phyloP scores from a whole-genome alignment of 2,888 invertebrate genomes.

The Tipula unca region DNA sequence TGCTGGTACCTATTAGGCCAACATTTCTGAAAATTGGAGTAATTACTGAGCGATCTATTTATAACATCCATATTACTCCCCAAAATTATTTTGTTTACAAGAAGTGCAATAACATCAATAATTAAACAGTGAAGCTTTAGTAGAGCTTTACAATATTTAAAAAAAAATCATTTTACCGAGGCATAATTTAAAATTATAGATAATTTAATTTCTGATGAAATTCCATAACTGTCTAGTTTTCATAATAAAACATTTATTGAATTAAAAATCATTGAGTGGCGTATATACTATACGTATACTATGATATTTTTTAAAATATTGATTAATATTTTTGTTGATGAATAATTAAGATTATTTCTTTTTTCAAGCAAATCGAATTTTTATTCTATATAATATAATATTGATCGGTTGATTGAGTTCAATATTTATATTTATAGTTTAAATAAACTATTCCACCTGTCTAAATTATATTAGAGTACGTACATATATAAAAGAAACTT shows the following conservation, averaged over 20 bases:
- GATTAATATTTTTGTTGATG: background rate
- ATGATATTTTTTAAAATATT: background rate
- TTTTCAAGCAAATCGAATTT: background rate
- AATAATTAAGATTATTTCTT: background rate
- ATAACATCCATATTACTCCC: too few relatives aligned
- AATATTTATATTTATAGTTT: background rate
- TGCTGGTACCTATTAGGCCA: too few relatives aligned
- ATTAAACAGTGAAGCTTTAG: background rate
- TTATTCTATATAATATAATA: background rate
- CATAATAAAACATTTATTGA: background rate
- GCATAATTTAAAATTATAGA: too few relatives aligned
- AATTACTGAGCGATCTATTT: too few relatives aligned
- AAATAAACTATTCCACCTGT: background rate
- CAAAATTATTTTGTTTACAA: too few relatives aligned
- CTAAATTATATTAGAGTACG: background rate
- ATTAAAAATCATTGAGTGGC: background rate
- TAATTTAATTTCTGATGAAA: background rate
- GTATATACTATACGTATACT: background rate
- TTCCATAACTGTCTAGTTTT: background rate
- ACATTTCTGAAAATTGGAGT: too few relatives aligned
- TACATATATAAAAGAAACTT: background rate
- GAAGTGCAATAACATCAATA: background rate
- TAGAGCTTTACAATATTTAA: background rate
- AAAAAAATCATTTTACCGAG: background rate
- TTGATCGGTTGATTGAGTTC: slow-evolving; percentile 14